phyloP scores from a whole-genome alignment of 2,888 invertebrate genomes.

The Endotricha flammealis region DNA sequence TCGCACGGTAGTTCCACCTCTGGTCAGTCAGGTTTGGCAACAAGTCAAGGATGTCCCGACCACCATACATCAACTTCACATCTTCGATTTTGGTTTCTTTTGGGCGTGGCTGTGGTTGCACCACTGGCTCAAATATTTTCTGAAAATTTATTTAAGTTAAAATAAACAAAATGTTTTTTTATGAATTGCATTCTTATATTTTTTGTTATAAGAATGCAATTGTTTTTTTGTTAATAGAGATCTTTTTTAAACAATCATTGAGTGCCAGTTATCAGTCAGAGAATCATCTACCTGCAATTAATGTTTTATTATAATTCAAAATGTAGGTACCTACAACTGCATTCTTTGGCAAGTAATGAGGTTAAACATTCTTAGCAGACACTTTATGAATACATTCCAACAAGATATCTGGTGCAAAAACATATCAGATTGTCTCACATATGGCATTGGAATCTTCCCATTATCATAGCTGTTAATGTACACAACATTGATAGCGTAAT shows the following conservation, averaged over 20 bases:
- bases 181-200: not conserved
- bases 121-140: slow-evolving; percentile 66
- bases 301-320: no score
- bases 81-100: slow-evolving; percentile 53
- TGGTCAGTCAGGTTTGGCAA: slow-evolving; percentile 73
- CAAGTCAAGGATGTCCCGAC: slow-evolving; percentile 79
- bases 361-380: no score
- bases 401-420: no score
- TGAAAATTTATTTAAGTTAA: slow-evolving; percentile 33
- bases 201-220: not conserved
- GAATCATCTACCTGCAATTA: no score
- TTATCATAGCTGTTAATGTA: slow-evolving; percentile 54
- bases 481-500: slow-evolving; percentile 65
- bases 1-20: slow-evolving; percentile 76
- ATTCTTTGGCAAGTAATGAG: no score
- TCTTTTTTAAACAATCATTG: no score
- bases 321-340: slow-evolving; percentile 5
- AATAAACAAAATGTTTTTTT: not conserved
- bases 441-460: slow-evolving; percentile 42
- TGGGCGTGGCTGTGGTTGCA: slow-evolving; percentile 66
- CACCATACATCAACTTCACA: slow-evolving; percentile 66
- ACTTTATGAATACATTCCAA: no score
- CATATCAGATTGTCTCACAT: slow-evolving; percentile 15
- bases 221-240: no score
- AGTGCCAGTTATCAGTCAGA: no score